Evolutionary conservation across 2,113 vertebrate species (phyloP), one percentile per base, ranked within the genome.

Genomic region (Plectropomus leopardus): DNA sequence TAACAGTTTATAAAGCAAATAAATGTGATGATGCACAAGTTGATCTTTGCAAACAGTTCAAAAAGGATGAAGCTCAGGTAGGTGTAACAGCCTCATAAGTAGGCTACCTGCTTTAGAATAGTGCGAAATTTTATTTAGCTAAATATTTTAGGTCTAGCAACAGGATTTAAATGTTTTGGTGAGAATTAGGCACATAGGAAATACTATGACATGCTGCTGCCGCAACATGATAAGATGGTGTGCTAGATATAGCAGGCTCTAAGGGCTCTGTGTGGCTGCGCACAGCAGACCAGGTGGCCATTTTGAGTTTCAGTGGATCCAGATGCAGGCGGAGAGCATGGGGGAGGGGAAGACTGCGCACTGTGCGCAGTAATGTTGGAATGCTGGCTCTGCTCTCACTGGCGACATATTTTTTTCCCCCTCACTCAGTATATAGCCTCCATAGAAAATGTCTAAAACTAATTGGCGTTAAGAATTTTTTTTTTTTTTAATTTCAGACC

Each of bases 221-320:
- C 6, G 21, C 74, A 65, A 63, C 58, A 45, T 60, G 57, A 45
- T 30, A 26, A 34, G 55, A 42, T 42, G 36, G 26, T 65, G 53
- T 57, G 50, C 60, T 71, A 26, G 3, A 64, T 72, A 23, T 58
- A 47, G 63, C 64, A 66, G 74, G 1, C 51, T 63, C 36, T 34
- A 21, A 30, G 34, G 57, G 51, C 70, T 88, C 44, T 45, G 73
- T 72, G 78, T 80, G 69, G 54, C 86, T 84, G 82, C n/a, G 58
- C 76, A 67, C 81, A 88, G 85, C 73, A 85, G 78, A 83, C 80
- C 85, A 80, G 84, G 92, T 92, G 86, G 92, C 92, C 93, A 93
- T 93, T 93, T 94, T 94, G 86, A 86, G 89, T 86, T 80, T 90
- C 92, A 91, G 81, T 92, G 90, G 68, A 90, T 89, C 91, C 88